Conservation (phyloP, 2,888 invertebrate species). For the Mycalesis mineus region DNA sequence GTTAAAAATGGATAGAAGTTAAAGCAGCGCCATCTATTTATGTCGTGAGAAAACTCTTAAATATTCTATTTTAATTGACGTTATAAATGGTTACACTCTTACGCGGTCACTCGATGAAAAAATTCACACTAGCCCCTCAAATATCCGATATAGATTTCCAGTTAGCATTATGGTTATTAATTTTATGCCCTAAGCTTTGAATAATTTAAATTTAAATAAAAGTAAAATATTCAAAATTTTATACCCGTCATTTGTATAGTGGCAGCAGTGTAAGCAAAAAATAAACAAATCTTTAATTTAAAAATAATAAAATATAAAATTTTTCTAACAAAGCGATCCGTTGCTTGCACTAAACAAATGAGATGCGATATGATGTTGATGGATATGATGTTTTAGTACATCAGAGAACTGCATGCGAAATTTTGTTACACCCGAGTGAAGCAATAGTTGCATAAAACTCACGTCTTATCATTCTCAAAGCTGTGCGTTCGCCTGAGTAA, state of each 20-base stretch:
- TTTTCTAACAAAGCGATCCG: background rate
- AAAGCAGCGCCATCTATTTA: no score
- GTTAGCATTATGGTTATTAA: constrained; percentile 45
- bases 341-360: constrained; percentile 3
- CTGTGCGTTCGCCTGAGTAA: constrained; percentile 89
- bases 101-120: no score
- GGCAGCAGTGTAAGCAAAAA: background rate
- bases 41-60: no score
- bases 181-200: constrained; percentile 11
- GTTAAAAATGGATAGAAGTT: no score
- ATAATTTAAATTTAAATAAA: background rate
- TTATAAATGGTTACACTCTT: no score
- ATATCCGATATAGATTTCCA: constrained; percentile 13
- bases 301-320: background rate
- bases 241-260: background rate
- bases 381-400: constrained; percentile 9
- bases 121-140: no score
- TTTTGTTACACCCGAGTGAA: constrained; percentile 1
- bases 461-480: constrained; percentile 93
- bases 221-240: background rate
- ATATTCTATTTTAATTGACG: no score
- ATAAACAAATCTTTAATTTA: no score
- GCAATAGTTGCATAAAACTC: constrained; percentile 60
- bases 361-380: background rate
- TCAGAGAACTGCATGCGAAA: constrained; percentile 34